Percentiles rank a stretch among this genome's conserved stretches.
phyloP scores from a whole-genome alignment of 2,113 vertebrate species.

The Aptenodytes patagonicus region DNA sequence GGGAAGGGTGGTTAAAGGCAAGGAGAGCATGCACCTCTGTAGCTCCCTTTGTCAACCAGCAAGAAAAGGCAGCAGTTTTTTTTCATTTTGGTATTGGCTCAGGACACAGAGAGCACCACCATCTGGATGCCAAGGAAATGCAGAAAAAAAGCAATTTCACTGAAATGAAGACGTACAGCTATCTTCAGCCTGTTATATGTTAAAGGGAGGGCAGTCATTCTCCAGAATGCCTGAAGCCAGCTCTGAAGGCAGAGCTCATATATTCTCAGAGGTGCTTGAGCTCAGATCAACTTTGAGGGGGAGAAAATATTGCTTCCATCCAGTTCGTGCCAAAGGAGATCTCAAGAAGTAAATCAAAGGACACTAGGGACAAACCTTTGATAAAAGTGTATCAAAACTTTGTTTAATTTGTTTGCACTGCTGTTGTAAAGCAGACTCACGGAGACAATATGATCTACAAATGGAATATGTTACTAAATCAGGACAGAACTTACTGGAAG shows the following conservation, averaged over 20 bases:
- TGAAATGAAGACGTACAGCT: constrained; percentile 1
- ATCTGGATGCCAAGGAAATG: neutral
- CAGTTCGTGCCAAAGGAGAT: neutral
- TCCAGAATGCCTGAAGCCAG: constrained; percentile 32
- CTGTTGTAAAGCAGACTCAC: constrained; percentile 27
- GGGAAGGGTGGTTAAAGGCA: neutral
- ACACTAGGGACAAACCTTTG: neutral
- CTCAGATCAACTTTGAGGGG: neutral
- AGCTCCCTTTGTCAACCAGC: neutral
- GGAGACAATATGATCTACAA: constrained; percentile 1
- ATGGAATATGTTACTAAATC: constrained; percentile 31
- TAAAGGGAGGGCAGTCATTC: neutral
- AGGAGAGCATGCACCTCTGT: neutral
- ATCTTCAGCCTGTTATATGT: neutral
- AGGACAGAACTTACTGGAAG: constrained; percentile 9
- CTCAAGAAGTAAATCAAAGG: constrained; percentile 26
- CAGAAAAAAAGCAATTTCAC: neutral
- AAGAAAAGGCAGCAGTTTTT: neutral
- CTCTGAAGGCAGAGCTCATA: constrained; percentile 34
- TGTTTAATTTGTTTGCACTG: constrained; percentile 31
- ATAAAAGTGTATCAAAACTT: constrained; percentile 2
- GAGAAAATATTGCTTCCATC: constrained; percentile 21
- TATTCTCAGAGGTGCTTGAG: constrained; percentile 36
- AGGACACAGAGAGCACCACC: neutral
- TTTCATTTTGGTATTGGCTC: neutral